phyloP scores from a whole-genome alignment of 2,113 vertebrate species.

The Calonectris borealis region DNA sequence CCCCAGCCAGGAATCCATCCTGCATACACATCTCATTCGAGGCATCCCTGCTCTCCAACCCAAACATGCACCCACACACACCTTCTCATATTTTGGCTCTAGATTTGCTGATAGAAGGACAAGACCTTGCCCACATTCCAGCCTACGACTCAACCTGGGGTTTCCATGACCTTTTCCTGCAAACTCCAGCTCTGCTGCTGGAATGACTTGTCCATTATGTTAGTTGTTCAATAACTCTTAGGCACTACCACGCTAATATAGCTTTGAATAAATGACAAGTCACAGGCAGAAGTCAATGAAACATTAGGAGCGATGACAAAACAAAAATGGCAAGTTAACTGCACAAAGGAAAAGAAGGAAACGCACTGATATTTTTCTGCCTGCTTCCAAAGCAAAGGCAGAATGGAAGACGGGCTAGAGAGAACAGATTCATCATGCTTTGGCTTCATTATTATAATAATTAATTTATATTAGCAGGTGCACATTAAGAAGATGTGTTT shows the following conservation, averaged over 20 bases:
- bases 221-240: neutral
- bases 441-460: slow-evolving; percentile 28
- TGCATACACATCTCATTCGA: neutral
- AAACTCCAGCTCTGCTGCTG: neutral
- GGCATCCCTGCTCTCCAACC: neutral
- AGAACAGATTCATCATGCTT: neutral
- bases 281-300: slow-evolving; percentile 16
- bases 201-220: neutral
- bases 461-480: slow-evolving; percentile 65
- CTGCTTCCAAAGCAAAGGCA: neutral
- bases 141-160: neutral
- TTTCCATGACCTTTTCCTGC: neutral
- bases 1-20: neutral
- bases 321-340: neutral
- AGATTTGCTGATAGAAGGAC: neutral
- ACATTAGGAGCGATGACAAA: neutral
- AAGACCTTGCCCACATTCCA: neutral
- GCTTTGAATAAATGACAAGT: slow-evolving; percentile 22
- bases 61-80: neutral
- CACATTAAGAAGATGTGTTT: slow-evolving; percentile 36
- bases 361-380: neutral
- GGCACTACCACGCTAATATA: neutral
- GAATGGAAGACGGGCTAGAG: neutral
- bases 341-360: slow-evolving; percentile 10
- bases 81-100: neutral